These are phyloP conservation scores for Argentina silus DNA, from an alignment of 2,797 vertebrate species.

Conservation along the genomic window DNA sequence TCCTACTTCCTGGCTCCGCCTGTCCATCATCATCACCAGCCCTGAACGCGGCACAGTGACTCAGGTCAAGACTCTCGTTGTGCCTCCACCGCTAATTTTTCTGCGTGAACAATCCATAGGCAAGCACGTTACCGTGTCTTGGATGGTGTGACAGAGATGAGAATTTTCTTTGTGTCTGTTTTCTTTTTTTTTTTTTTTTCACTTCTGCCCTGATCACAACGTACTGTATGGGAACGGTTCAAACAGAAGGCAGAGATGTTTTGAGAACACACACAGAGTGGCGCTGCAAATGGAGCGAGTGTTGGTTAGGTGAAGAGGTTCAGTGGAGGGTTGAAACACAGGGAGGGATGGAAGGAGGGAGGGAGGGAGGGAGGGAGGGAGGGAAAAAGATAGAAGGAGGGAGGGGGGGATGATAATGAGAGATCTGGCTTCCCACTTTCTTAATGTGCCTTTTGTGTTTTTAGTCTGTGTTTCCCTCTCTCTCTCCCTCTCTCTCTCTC, in stretches of 20 bases:
- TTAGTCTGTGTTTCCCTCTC: conserved; percentile 50
- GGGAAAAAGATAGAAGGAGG: neutral
- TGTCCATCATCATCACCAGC: neutral
- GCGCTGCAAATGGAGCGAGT: neutral
- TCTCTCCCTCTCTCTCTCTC: conserved; percentile 37
- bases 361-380: conserved; percentile 19
- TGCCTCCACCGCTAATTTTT: too few relatives aligned
- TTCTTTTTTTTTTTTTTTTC: too few relatives aligned
- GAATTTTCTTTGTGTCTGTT: too few relatives aligned
- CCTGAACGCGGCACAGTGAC: neutral
- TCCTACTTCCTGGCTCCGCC: too few relatives aligned
- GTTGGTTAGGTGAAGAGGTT: neutral
- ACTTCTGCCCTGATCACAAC: too few relatives aligned
- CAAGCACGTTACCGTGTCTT: too few relatives aligned
- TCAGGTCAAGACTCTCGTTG: neutral
- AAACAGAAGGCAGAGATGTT: too few relatives aligned
- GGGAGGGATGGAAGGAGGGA: conserved; percentile 16
- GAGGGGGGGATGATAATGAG: conserved; percentile 39
- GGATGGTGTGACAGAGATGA: too few relatives aligned
- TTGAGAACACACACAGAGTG: neutral
- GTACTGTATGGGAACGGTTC: too few relatives aligned
- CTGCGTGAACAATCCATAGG: too few relatives aligned
- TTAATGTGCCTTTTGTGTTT: conserved; percentile 66
- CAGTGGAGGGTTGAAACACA: neutral
- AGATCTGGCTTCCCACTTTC: conserved; percentile 62